A percentile compares a stretch with the other conserved stretches of the same genome.
phyloP scores from a whole-genome alignment of 1,140 invertebrate species.

The Orchestia grillus region DNA sequence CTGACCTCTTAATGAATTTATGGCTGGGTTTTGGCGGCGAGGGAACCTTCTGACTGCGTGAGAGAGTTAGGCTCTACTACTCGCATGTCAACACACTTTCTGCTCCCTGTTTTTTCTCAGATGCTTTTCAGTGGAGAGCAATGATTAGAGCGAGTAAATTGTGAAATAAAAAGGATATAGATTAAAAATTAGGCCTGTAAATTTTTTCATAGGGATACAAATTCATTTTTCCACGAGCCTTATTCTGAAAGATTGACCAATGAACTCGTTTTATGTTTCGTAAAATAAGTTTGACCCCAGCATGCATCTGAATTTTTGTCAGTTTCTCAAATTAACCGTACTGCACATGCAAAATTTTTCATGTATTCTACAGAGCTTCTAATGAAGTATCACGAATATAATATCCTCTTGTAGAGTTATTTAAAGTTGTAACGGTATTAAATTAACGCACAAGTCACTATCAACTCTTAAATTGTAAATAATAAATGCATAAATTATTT shows the following conservation, averaged over 20 bases:
- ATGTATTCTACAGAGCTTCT: not conserved
- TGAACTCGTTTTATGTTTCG: not conserved
- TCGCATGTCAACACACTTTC: not conserved
- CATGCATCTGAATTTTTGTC: too few relatives aligned
- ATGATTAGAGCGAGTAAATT: not conserved
- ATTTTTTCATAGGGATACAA: not conserved
- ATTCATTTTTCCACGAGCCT: not conserved
- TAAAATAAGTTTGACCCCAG: too few relatives aligned
- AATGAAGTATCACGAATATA: too few relatives aligned
- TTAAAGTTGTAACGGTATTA: not conserved
- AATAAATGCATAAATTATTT: not conserved
- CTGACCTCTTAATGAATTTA: conserved; percentile 51
- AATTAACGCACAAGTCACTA: not conserved
- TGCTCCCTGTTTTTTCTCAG: not conserved
- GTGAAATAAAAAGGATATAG: not conserved
- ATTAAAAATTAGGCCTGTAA: not conserved
- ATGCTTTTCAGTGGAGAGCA: not conserved
- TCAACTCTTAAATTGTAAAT: not conserved
- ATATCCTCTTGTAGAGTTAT: too few relatives aligned
- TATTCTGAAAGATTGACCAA: not conserved
- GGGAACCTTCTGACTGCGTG: not conserved
- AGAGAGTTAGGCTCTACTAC: not conserved
- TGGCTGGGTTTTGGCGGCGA: not conserved
- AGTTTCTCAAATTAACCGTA: too few relatives aligned
- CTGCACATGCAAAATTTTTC: not conserved